Base-by-base conservation (phyloP, 2,797 vertebrate species). In the Schizopygopsis malacanthus region DNA sequence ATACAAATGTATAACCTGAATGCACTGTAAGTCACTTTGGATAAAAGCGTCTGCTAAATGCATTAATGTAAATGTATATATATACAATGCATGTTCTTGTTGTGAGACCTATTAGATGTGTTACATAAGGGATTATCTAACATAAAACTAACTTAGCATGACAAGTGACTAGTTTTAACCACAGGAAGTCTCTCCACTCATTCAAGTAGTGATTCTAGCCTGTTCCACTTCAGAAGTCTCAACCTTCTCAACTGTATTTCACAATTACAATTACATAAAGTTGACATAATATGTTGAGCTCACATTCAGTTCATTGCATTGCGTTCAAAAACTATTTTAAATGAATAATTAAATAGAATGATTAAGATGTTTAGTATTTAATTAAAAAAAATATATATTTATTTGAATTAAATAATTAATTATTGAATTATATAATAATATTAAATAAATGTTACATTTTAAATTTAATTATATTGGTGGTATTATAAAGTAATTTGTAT, bases 121-220 rank as follows among this genome's bases (percentile, higher is more conserved):
- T 41, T 71, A 71, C 39, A 22, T 71, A 71, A 71, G 43, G 69
- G 43, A 71, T n/a, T 71, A 43, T 71, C 33, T 12, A 71, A 43
- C 39, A 33, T 67, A 37, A 67, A 67, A 67, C 28, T 9, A 37
- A 9, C 13, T 43, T 70, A n/a, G 69, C 39, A 70, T 41, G 16
- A 70, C 41, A 22, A 70, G 67, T 22, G 69, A 70, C 37, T 41
- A 43, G 67, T 41, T 70, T 70, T 39, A 41, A 20, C 4, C 8
- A 41, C 37, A 41, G 33, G 16, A 69, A 41, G 65, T 11, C 18
- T 33, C 13, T 41, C 18, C 67, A 4, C 10, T 41, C 37, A 10
- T 41, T 70, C 18, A 41, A 22, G 22, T 43, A 9, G 8, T 22
- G 37, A 41, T 22, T 39, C 22, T 22, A 18, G 10, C n/a, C n/a